phyloP scores from a whole-genome alignment of 2,113 vertebrate genomes.

The Tretioscincus oriximinensis region DNA sequence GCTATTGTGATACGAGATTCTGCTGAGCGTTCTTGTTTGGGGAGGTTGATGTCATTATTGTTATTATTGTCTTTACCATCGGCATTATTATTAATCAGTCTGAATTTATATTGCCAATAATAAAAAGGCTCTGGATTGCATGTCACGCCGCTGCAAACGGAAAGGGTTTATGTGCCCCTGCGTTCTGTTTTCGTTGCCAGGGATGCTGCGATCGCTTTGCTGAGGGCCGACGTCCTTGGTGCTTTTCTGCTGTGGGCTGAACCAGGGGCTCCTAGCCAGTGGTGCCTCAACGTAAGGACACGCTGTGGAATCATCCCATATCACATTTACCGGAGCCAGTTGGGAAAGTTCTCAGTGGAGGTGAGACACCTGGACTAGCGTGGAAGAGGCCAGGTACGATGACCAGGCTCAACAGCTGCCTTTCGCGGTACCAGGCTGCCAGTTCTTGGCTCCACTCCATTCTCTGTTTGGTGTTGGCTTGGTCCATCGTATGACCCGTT shows the following conservation, averaged over 20 bases:
- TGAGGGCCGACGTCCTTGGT: conserved; percentile 82
- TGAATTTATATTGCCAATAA: too few relatives aligned
- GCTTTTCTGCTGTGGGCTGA: conserved; percentile 86
- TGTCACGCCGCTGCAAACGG: background rate
- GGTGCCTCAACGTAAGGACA: conserved; percentile 81
- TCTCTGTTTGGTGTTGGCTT: background rate
- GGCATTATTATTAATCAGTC: too few relatives aligned
- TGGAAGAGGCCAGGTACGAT: too few relatives aligned
- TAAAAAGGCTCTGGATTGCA: background rate
- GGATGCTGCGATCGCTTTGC: conserved; percentile 77
- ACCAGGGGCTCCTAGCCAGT: conserved; percentile 69
- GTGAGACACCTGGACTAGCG: conserved; percentile 60
- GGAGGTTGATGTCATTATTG: too few relatives aligned
- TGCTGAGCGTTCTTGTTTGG: too few relatives aligned
- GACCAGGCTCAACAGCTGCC: too few relatives aligned
- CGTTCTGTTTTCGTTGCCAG: conserved; percentile 59
- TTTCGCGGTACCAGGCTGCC: too few relatives aligned
- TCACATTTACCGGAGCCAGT: conserved; percentile 72
- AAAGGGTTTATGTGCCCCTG: background rate
- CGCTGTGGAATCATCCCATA: conserved; percentile 80
- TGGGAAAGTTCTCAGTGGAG: conserved; percentile 83
- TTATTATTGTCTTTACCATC: too few relatives aligned
- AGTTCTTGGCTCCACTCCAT: too few relatives aligned
- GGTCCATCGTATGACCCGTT: background rate
- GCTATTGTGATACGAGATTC: too few relatives aligned